Conservation (phyloP, 2,113 vertebrate species). For the Sceloporus tristichus region DNA sequence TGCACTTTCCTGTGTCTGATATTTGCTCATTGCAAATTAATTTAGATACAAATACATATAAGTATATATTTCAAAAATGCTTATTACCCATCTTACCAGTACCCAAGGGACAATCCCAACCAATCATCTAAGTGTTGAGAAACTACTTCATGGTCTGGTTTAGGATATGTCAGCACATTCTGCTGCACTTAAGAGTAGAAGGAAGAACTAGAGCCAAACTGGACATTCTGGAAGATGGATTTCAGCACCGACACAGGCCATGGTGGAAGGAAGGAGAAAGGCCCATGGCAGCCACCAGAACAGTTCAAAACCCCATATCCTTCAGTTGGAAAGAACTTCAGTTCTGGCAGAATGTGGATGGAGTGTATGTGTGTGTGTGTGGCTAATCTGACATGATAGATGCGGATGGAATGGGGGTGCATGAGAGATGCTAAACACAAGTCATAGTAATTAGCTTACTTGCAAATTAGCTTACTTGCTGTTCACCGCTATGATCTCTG, state of each 20-base stretch:
- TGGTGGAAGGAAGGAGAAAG: neutral
- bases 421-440: neutral
- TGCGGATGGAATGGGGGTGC: neutral
- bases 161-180: neutral
- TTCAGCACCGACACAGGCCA: neutral
- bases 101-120: neutral
- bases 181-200: neutral
- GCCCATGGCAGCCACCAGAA: neutral
- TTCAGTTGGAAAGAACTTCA: neutral
- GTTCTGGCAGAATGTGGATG: neutral
- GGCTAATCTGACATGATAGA: neutral
- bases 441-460: neutral
- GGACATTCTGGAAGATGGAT: too few species aligned
- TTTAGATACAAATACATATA: neutral
- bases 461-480: too few species aligned
- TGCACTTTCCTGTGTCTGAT: too few species aligned
- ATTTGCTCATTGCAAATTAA: neutral
- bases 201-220: neutral
- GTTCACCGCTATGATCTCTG: too few species aligned
- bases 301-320: neutral
- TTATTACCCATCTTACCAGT: neutral
- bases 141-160: slow-evolving; percentile 48
- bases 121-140: slow-evolving; percentile 43
- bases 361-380: neutral
- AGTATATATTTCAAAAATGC: neutral